These are phyloP conservation scores for Buphagus erythrorhynchus DNA, from an alignment of 2,797 vertebrate species.

Conservation along the genomic window DNA sequence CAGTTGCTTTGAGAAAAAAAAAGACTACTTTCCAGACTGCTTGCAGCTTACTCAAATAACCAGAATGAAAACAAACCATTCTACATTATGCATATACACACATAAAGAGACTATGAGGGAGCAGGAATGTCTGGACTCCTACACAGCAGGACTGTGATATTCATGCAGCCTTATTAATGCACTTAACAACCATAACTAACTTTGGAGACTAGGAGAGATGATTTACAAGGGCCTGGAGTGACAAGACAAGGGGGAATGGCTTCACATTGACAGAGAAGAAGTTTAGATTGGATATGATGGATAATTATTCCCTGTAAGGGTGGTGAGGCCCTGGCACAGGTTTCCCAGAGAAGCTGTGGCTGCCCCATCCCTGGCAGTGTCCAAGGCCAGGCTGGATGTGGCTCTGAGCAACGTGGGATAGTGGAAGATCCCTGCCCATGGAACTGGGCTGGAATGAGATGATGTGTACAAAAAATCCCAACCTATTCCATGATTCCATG, in stretches of 20 bases:
- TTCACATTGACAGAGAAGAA: not conserved
- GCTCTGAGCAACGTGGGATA: fast-evolving
- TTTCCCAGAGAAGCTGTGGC: not conserved
- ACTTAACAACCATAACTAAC: not conserved
- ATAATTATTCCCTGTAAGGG: not conserved
- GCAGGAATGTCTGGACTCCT: not conserved
- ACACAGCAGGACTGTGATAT: not conserved
- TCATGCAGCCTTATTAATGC: not conserved
- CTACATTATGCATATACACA: not conserved
- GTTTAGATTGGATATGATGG: fast-evolving
- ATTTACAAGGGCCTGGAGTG: not conserved
- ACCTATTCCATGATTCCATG: not conserved
- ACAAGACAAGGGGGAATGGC: not conserved
- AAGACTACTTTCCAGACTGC: not conserved
- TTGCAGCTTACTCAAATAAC: not conserved
- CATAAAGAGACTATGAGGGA: not conserved
- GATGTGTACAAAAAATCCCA: not conserved
- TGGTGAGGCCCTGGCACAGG: fast-evolving
- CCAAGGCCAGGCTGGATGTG: not conserved
- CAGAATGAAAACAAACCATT: not conserved
- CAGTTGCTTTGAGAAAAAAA: not conserved
- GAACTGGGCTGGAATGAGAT: not conserved
- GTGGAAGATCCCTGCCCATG: not conserved
- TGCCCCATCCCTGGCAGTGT: not conserved
- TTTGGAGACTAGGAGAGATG: not conserved